Evolutionary conservation across 2,888 invertebrate genomes (phyloP).

Genomic region (Aporophyla lueneburgensis): DNA sequence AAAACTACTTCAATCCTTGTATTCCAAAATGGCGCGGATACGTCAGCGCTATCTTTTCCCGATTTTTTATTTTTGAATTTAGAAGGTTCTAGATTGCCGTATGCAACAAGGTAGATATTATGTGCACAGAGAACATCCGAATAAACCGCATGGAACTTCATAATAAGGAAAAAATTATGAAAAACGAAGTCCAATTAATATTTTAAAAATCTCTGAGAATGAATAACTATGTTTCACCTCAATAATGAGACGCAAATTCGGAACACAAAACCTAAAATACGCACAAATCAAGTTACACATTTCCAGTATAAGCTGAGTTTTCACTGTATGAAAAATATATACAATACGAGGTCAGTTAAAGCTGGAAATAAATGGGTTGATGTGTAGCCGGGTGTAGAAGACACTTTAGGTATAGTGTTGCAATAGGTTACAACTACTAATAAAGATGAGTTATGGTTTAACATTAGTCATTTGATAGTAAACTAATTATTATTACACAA

Average conservation of each 20-base stretch:
- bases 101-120: not conserved
- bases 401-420: not conserved
- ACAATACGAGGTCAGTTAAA: too few relatives aligned
- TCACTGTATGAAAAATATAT: too few relatives aligned
- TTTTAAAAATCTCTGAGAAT: not conserved
- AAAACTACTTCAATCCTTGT: too few relatives aligned
- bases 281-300: too few relatives aligned
- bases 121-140: not conserved
- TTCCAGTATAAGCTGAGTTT: too few relatives aligned
- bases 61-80: too few relatives aligned
- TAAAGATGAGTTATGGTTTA: conserved; percentile 11
- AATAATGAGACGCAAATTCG: conserved; percentile 27
- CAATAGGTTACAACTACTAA: not conserved
- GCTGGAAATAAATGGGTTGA: too few relatives aligned
- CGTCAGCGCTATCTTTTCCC: too few relatives aligned
- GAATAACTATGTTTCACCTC: not conserved
- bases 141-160: not conserved
- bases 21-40: too few relatives aligned
- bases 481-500: conserved; percentile 28
- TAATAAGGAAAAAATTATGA: conserved; percentile 15
- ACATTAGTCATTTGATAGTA: conserved; percentile 38
- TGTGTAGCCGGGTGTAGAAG: too few relatives aligned
- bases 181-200: not conserved
- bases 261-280: conserved; percentile 44
- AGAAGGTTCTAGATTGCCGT: not conserved